Percentiles rank a stretch among this genome's conserved stretches.
phyloP scores from a whole-genome alignment of 2,888 invertebrate genomes.

The Dicyrtoma fusca region DNA sequence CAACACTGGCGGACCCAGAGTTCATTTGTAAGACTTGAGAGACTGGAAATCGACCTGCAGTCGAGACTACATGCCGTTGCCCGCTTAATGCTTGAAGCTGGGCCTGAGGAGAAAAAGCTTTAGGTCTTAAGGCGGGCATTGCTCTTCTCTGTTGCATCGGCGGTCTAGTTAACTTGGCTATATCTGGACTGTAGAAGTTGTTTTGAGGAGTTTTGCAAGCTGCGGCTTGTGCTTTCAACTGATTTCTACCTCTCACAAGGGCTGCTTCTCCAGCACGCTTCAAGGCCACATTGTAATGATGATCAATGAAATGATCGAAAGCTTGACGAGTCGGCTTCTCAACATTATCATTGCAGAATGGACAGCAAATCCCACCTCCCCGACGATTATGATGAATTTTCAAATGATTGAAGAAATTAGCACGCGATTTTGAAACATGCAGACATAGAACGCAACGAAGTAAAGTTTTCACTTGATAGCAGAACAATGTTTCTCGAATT shows the following conservation, averaged over 20 bases:
- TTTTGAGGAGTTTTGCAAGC: slow-evolving; percentile 16
- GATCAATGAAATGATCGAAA: slow-evolving; percentile 43
- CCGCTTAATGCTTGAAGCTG: background rate
- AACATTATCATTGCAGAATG: slow-evolving; percentile 37
- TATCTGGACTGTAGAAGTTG: background rate
- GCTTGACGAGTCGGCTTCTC: slow-evolving; percentile 28
- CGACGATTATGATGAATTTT: slow-evolving; percentile 34
- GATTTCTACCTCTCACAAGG: slow-evolving; percentile 25
- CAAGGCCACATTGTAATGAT: slow-evolving; percentile 39
- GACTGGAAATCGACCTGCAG: slow-evolving; percentile 11
- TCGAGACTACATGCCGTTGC: background rate
- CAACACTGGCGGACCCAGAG: background rate
- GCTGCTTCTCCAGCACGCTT: slow-evolving; percentile 34
- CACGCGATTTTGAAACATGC: slow-evolving; percentile 33
- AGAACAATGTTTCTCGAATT: slow-evolving; percentile 38
- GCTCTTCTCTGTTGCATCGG: background rate
- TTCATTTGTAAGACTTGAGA: slow-evolving; percentile 24
- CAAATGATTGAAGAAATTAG: slow-evolving; percentile 41
- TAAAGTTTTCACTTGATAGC: slow-evolving; percentile 37
- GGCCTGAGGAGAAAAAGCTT: background rate
- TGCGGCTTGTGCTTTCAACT: slow-evolving; percentile 14
- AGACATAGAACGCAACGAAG: slow-evolving; percentile 45
- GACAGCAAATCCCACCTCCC: slow-evolving; percentile 37
- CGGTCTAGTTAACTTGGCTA: background rate
- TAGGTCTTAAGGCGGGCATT: slow-evolving; percentile 17